Percentiles rank a stretch among this genome's conserved stretches.
These are phyloP conservation scores for Clarias laeviceps DNA, from an alignment of 2,797 vertebrate genomes.

Conservation along the genomic window DNA sequence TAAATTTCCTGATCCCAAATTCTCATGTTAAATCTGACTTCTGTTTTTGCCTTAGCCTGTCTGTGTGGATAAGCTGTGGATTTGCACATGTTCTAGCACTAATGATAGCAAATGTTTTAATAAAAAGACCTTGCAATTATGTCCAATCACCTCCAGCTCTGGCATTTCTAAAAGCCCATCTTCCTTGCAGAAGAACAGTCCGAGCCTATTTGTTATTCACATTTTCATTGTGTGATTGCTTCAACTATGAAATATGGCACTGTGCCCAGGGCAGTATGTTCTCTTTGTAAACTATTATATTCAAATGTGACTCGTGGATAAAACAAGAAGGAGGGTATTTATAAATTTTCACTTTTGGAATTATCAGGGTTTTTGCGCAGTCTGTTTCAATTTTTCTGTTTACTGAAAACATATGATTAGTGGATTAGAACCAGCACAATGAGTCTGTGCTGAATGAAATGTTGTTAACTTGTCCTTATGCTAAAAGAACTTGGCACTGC, in stretches of 20 bases:
- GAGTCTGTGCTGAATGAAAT: neutral
- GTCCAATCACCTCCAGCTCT: neutral
- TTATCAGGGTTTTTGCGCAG: neutral
- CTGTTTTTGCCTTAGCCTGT: neutral
- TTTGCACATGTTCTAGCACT: neutral
- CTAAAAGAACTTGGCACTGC: neutral
- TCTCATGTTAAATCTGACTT: neutral
- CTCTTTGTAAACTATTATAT: neutral
- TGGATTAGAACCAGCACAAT: neutral
- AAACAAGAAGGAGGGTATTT: neutral
- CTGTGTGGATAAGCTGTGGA: neutral
- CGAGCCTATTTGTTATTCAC: conserved; percentile 4
- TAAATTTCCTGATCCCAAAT: neutral
- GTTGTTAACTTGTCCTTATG: neutral
- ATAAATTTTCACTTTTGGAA: conserved; percentile 5
- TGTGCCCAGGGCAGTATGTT: neutral
- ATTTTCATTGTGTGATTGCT: conserved; percentile 10
- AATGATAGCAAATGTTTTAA: neutral
- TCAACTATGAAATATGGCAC: conserved; percentile 4
- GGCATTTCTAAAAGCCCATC: neutral
- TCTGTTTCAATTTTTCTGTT: conserved; percentile 10
- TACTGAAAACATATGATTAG: conserved; percentile 18
- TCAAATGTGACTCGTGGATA: neutral
- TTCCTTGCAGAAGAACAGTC: conserved; percentile 9
- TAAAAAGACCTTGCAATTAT: conserved; percentile 14